Base-by-base conservation (phyloP, 2,113 vertebrate genomes). In the Toxotes jaculatrix region DNA sequence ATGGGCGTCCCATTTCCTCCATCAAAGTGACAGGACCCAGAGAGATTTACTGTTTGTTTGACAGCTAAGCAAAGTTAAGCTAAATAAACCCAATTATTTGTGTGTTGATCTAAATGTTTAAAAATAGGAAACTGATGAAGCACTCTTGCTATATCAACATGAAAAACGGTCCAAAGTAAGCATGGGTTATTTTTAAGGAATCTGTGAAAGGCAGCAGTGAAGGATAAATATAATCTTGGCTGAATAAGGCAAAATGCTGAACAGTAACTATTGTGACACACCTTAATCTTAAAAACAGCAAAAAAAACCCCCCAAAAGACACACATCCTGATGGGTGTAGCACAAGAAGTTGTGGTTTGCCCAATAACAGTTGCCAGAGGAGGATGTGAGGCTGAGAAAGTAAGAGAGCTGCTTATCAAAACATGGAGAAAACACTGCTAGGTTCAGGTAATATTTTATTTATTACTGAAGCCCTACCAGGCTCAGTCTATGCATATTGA, bases 1-100 rank as follows among this genome's bases (percentile, higher is more conserved):
- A 92, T 88, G 88, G 63, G 76, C 68, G 2, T 59, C 53, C 82
- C 68, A 9, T 88, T 90, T 83, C 88, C 79, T 79, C 68, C 74
- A 47, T 73, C 65, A 80, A 64, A 74, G 80, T 76, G 65, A 83
- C 77, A 55, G 74, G 45, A 68, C 68, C 61, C 47, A 42, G 16
- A 68, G 78, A 86, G 79, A 88, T 86, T 84, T 67, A 79, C 63
- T 2, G 57, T 63, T 76, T 82, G 74, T 82, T 84, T 81, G 56
- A 85, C 51, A 84, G 53, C 3, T 43, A 3, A 64, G 78, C 61
- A 83, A 70, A 42, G 56, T 76, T 71, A 31, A 53, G 73, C 72
- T 62, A 86, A 88, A 86, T 64, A 77, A 64, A 75, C 56, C 40
- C n/a, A 67, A 74, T 31, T 62, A 51, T 0, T 45, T 38, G 53